A percentile compares a stretch with the other conserved stretches of the same genome.
Conservation (phyloP, 64 coral and sea anemone genomes). For the Cladopsammia gracilis region DNA sequence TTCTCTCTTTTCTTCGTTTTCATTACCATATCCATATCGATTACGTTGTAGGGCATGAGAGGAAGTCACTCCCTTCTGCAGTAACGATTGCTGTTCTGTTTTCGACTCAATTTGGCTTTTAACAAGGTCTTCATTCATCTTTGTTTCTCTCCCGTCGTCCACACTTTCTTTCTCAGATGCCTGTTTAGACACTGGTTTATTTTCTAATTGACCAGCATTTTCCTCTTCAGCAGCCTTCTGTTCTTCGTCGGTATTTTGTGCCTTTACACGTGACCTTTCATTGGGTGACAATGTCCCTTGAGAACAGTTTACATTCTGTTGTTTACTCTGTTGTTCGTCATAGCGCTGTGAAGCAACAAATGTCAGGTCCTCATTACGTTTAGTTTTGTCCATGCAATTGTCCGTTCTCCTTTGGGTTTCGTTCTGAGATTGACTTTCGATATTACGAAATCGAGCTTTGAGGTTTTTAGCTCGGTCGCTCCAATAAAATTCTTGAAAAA, state of each 20-base stretch:
- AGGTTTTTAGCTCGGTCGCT: background rate
- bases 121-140: background rate
- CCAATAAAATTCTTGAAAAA: background rate
- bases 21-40: background rate
- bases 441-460: background rate
- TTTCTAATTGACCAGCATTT: too few relatives aligned
- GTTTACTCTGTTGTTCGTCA: too few relatives aligned
- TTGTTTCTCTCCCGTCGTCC: background rate
- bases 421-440: background rate
- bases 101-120: background rate
- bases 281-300: too few relatives aligned
- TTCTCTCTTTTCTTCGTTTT: background rate
- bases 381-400: background rate
- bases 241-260: too few relatives aligned
- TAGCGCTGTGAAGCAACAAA: too few relatives aligned
- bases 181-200: too few relatives aligned
- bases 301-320: too few relatives aligned
- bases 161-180: too few relatives aligned
- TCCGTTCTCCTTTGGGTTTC: background rate
- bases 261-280: too few relatives aligned
- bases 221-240: too few relatives aligned
- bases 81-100: background rate
- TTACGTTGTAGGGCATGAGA: background rate
- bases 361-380: too few relatives aligned
- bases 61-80: background rate